Conservation (phyloP, 1,140 invertebrate genomes). For the Drosophila lacteicornis region DNA sequence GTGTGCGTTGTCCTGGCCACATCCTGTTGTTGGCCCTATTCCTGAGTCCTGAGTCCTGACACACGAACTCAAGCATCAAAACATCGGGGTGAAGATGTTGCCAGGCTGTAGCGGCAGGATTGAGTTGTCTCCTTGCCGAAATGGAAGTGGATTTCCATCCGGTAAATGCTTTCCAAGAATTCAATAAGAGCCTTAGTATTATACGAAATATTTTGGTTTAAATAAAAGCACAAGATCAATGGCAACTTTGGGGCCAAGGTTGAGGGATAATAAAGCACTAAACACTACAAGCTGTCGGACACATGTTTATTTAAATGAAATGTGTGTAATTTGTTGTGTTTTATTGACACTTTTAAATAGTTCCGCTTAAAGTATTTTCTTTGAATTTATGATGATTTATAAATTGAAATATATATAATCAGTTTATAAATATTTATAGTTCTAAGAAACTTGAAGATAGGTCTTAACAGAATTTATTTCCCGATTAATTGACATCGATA, state of each 20-base stretch:
- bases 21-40: slow-evolving; percentile 41
- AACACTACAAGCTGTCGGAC: slow-evolving; percentile 11
- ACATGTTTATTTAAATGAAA: slow-evolving; percentile 15
- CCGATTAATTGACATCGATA: slow-evolving; percentile 41
- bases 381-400: too few species aligned
- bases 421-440: background rate
- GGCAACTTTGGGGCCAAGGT: background rate
- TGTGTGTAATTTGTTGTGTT: background rate
- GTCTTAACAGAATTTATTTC: background rate
- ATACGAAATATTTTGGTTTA: slow-evolving; percentile 6
- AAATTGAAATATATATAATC: background rate
- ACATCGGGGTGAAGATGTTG: slow-evolving; percentile 42
- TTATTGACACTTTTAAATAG: background rate
- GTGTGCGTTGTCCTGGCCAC: slow-evolving; percentile 31
- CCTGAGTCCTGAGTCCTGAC: slow-evolving; percentile 19
- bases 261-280: background rate
- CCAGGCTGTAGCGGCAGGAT: slow-evolving; percentile 30
- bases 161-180: slow-evolving; percentile 24
- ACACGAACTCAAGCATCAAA: slow-evolving; percentile 36
- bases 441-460: too few species aligned
- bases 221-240: slow-evolving; percentile 11
- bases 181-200: slow-evolving; percentile 4
- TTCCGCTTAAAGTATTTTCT: too few species aligned
- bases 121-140: slow-evolving; percentile 30
- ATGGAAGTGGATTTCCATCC: slow-evolving; percentile 11